These are phyloP conservation scores for Sebastes cheni DNA, from an alignment of 2,797 vertebrate genomes.

Conservation along the genomic window DNA sequence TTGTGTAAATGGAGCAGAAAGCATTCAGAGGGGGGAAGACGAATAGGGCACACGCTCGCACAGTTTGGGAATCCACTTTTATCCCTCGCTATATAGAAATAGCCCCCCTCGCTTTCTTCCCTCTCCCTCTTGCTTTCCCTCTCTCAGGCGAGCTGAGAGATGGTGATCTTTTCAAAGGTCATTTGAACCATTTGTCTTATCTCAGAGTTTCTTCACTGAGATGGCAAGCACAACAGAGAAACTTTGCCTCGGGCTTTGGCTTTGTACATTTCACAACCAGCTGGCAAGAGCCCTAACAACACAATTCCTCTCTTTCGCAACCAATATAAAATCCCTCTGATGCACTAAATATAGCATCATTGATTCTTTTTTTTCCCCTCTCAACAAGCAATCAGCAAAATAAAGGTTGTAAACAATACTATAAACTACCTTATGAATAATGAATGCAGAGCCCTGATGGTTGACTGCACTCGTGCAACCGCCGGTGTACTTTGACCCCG, in stretches of 20 bases:
- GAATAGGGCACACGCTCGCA: slow-evolving; percentile 41
- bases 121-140: slow-evolving; percentile 24
- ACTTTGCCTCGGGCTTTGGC: slow-evolving; percentile 55
- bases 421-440: slow-evolving; percentile 45
- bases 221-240: slow-evolving; percentile 62
- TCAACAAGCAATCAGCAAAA: slow-evolving; percentile 30
- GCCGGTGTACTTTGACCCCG: slow-evolving; percentile 13
- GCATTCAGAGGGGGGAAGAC: slow-evolving; percentile 18
- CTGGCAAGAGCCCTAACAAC: slow-evolving; percentile 3
- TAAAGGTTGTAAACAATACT: slow-evolving; percentile 20
- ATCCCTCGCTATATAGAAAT: slow-evolving; percentile 58
- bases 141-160: slow-evolving; percentile 55
- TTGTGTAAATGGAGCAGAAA: slow-evolving; percentile 70
- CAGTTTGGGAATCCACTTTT: slow-evolving; percentile 71
- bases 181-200: slow-evolving; percentile 76
- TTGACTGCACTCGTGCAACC: slow-evolving; percentile 22
- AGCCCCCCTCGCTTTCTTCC: slow-evolving; percentile 13
- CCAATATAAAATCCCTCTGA: background rate
- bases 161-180: slow-evolving; percentile 80
- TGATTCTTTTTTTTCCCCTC: slow-evolving; percentile 7
- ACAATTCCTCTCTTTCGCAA: background rate
- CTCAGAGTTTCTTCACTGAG: slow-evolving; percentile 66
- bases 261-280: slow-evolving; percentile 57
- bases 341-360: slow-evolving; percentile 21
- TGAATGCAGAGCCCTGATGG: slow-evolving; percentile 35